Evolutionary conservation across 1,140 invertebrate species (phyloP).

Genomic region (Apolygus lucorum): DNA sequence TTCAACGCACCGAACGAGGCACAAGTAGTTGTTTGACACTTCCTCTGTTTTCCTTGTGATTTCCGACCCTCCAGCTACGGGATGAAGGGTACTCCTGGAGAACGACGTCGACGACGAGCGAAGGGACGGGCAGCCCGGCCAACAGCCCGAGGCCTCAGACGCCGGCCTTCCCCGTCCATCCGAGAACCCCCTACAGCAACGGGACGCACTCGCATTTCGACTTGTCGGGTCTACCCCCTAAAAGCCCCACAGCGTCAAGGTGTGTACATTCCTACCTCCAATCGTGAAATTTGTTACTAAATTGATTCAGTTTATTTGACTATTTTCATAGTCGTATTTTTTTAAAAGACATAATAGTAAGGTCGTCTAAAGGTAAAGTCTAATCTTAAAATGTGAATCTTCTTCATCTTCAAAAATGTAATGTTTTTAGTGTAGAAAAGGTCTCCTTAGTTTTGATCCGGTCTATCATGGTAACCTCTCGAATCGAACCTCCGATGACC

Average conservation of each 20-base stretch:
- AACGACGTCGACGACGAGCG: conserved; percentile 49
- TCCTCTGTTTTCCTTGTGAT: neutral
- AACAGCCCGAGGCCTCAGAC: conserved; percentile 62
- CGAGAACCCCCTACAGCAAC: conserved; percentile 72
- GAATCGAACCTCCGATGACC: too few relatives aligned
- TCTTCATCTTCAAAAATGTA: too few relatives aligned
- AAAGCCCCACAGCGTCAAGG: conserved; percentile 63
- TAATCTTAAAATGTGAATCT: too few relatives aligned
- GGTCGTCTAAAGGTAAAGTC: too few relatives aligned
- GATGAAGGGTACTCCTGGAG: conserved; percentile 54
- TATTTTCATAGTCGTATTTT: neutral
- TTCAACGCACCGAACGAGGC: neutral
- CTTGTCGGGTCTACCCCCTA: conserved; percentile 52
- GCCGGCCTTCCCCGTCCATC: conserved; percentile 80
- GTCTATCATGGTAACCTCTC: too few relatives aligned
- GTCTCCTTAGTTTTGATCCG: too few relatives aligned
- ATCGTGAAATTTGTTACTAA: conserved; percentile 7
- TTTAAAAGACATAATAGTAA: conserved; percentile 21
- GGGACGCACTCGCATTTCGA: conserved; percentile 49
- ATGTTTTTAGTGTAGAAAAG: too few relatives aligned
- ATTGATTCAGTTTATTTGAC: neutral
- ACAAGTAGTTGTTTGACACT: neutral
- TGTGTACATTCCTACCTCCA: too few relatives aligned
- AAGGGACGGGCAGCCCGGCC: conserved; percentile 39
- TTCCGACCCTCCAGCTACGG: conserved; percentile 43